A percentile compares a stretch with the other conserved stretches of the same genome.
phyloP scores from a whole-genome alignment of 2,113 vertebrate genomes.

The Protobothrops mucrosquamatus region DNA sequence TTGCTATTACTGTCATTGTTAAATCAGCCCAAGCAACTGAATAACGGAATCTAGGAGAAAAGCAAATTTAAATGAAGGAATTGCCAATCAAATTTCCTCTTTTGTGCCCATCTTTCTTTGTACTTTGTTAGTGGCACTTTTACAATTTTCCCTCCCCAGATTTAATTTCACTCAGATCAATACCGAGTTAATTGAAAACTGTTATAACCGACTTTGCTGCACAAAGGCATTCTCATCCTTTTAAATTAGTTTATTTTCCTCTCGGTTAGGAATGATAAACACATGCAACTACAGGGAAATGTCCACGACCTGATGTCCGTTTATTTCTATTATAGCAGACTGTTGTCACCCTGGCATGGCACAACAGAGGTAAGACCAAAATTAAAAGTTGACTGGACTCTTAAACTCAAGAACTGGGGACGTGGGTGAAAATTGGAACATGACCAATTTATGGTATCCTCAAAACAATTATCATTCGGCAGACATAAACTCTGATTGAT shows the following conservation, averaged over 20 bases:
- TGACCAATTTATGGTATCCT: not conserved
- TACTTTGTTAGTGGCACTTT: not conserved
- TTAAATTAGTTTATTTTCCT: slow-evolving; percentile 29
- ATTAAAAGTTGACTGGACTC: not conserved
- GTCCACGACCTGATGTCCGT: rapidly evolving
- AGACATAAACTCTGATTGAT: not conserved
- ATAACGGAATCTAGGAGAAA: not conserved
- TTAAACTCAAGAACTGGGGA: not conserved
- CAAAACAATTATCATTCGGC: not conserved
- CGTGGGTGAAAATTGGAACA: not conserved
- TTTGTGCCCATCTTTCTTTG: not conserved
- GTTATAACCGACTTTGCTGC: not conserved
- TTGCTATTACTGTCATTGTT: not conserved
- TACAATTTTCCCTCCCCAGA: not conserved
- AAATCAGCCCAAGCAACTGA: not conserved
- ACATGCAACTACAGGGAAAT: not conserved
- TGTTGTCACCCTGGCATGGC: not conserved
- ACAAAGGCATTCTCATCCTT: not conserved
- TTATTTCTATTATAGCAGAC: not conserved
- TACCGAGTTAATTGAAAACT: not conserved
- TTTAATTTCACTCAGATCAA: not conserved
- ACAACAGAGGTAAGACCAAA: not conserved
- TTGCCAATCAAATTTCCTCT: not conserved
- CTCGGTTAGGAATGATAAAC: slow-evolving; percentile 3
- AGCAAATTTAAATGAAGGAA: slow-evolving; percentile 14